Conservation (phyloP, 2,113 vertebrate species). For the Coptodon rendalli region DNA sequence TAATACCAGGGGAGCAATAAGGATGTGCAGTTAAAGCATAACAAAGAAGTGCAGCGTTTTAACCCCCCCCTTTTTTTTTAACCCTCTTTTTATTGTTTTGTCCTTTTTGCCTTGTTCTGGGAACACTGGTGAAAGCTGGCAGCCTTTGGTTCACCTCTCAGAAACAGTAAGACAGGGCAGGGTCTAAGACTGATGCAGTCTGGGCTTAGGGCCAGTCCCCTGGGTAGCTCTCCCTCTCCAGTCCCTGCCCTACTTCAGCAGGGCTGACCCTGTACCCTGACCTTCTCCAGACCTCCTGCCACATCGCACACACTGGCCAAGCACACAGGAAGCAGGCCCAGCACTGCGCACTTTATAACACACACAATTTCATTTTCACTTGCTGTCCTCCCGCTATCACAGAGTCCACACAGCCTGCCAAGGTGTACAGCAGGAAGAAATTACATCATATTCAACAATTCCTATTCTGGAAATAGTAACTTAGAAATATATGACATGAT, state of each 20-base stretch:
- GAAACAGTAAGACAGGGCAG: neutral
- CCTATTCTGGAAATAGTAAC: slow-evolving; percentile 10
- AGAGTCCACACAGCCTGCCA: neutral
- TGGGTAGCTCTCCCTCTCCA: slow-evolving; percentile 33
- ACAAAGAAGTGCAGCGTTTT: neutral
- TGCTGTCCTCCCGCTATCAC: neutral
- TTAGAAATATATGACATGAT: neutral
- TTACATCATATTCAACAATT: slow-evolving; percentile 34
- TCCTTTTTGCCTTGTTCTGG: neutral
- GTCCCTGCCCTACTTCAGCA: slow-evolving; percentile 9
- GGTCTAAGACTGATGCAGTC: slow-evolving; percentile 14
- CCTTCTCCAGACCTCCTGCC: slow-evolving; percentile 30
- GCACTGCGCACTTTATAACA: neutral
- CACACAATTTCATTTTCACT: neutral
- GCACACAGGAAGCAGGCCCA: slow-evolving; percentile 14
- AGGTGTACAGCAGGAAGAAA: neutral
- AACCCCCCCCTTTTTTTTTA: neutral
- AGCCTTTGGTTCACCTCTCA: neutral
- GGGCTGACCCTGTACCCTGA: slow-evolving; percentile 29
- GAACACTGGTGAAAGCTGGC: neutral
- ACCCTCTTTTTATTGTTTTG: neutral
- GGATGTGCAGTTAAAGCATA: neutral
- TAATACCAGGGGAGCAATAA: neutral
- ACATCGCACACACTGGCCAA: neutral
- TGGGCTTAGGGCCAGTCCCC: slow-evolving; percentile 37